phyloP scores from a whole-genome alignment of 2,888 invertebrate species.

The Scrobipalpa atriplicella region DNA sequence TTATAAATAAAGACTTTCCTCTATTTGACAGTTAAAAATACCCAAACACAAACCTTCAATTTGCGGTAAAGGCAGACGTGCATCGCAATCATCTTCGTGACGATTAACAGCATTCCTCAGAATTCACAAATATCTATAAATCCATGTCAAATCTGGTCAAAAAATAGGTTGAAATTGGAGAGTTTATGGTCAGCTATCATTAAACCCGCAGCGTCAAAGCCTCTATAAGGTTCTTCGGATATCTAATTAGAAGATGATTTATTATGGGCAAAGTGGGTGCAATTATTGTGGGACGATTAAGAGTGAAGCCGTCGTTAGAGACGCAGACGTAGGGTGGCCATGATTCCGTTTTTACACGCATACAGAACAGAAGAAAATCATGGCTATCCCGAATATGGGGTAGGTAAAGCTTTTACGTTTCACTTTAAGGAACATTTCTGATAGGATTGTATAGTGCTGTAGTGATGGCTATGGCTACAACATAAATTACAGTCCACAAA shows the following conservation, averaged over 20 bases:
- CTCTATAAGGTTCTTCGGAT: conserved; percentile 43
- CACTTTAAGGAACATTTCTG: too few relatives aligned
- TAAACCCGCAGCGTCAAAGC: conserved; percentile 44
- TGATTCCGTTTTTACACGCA: not conserved
- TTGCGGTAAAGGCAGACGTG: not conserved
- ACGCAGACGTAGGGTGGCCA: conserved; percentile 34
- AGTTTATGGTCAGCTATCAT: conserved; percentile 44
- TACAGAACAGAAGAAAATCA: not conserved
- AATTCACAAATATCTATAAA: conserved; percentile 39
- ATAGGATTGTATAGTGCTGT: too few relatives aligned
- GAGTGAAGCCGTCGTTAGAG: conserved; percentile 48
- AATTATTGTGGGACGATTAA: conserved; percentile 57
- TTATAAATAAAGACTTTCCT: not conserved
- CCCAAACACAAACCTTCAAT: not conserved
- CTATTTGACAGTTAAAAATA: not conserved
- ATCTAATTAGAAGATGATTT: conserved; percentile 66
- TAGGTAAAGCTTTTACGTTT: too few relatives aligned
- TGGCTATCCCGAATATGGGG: too few relatives aligned
- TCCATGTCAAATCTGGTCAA: conserved; percentile 35
- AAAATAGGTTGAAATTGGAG: conserved; percentile 33
- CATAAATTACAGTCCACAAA: too few relatives aligned
- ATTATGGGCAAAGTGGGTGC: conserved; percentile 57
- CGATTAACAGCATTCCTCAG: conserved; percentile 28
- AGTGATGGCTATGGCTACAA: too few relatives aligned
- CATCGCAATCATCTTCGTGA: not conserved